Conservation (phyloP, 2,113 vertebrate genomes). For the Larimichthys polyactis region DNA sequence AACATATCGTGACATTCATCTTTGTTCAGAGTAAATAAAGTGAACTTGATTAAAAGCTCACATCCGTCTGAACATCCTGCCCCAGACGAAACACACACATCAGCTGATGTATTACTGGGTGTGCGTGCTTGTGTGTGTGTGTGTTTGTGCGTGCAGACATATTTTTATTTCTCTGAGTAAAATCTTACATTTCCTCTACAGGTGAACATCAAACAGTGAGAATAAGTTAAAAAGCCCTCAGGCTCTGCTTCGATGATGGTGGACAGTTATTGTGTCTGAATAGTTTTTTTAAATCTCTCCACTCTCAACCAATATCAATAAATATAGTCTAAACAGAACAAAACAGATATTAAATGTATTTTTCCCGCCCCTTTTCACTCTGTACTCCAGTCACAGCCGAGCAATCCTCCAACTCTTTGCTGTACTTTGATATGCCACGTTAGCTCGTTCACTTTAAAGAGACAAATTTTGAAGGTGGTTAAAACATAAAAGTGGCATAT, state of each 20-base stretch:
- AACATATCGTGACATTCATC: background rate
- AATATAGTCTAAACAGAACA: too few relatives aligned
- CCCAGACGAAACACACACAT: background rate
- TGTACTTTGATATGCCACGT: too few relatives aligned
- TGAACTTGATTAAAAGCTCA: slow-evolving; percentile 3
- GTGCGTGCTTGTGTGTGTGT: background rate
- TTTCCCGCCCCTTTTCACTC: too few relatives aligned
- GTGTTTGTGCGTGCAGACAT: background rate
- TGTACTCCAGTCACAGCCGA: too few relatives aligned
- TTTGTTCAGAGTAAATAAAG: slow-evolving; percentile 25
- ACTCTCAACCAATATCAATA: too few relatives aligned
- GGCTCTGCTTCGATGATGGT: background rate
- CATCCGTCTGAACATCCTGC: slow-evolving; percentile 11
- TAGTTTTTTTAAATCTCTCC: too few relatives aligned
- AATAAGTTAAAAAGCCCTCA: background rate
- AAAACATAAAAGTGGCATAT: too few relatives aligned
- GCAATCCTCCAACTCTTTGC: too few relatives aligned
- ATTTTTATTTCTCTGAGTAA: background rate
- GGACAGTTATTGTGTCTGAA: background rate
- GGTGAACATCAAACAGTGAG: slow-evolving; percentile 8
- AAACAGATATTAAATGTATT: too few relatives aligned
- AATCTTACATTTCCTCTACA: background rate
- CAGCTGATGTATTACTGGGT: background rate
- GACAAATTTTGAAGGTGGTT: too few relatives aligned
- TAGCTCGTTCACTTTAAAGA: too few relatives aligned